Percentiles rank a stretch among this genome's conserved stretches.
phyloP scores from a whole-genome alignment of 2,888 invertebrate genomes.

The Pseudococcus viburni region DNA sequence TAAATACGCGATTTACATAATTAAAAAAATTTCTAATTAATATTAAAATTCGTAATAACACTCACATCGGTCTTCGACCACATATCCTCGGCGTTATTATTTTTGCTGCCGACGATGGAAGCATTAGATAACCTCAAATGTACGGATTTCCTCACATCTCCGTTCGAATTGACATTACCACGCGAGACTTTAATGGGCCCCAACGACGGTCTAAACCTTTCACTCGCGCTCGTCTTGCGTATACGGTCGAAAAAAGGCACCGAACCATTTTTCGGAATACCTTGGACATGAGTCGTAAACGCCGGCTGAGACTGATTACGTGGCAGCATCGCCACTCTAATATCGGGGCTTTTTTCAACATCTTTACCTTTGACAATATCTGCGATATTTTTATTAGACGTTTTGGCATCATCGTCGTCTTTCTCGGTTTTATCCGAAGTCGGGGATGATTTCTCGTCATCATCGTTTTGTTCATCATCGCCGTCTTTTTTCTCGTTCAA shows the following conservation, averaged over 20 bases:
- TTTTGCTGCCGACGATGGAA: slow-evolving; percentile 76
- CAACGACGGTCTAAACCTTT: slow-evolving; percentile 87
- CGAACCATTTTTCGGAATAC: slow-evolving; percentile 88
- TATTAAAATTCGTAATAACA: background rate
- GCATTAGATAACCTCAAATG: slow-evolving; percentile 75
- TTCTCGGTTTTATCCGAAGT: slow-evolving; percentile 68
- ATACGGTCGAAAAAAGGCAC: slow-evolving; percentile 92
- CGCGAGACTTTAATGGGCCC: slow-evolving; percentile 86
- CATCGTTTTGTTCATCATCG: slow-evolving; percentile 66
- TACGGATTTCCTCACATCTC: slow-evolving; percentile 79
- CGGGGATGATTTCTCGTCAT: slow-evolving; percentile 69
- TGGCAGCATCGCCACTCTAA: slow-evolving; percentile 76
- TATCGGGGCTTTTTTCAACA: slow-evolving; percentile 67
- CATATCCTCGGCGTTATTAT: slow-evolving; percentile 73
- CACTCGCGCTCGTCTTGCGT: slow-evolving; percentile 86
- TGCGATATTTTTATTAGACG: slow-evolving; percentile 67
- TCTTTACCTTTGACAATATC: slow-evolving; percentile 70
- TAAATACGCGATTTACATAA: no score
- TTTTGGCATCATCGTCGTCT: slow-evolving; percentile 59
- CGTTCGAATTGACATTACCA: slow-evolving; percentile 82
- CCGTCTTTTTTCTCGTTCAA: slow-evolving; percentile 67
- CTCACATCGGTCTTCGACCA: slow-evolving; percentile 69
- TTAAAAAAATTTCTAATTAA: no score
- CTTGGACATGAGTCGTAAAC: slow-evolving; percentile 82
- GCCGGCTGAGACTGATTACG: slow-evolving; percentile 91